Percentiles rank a stretch among this genome's conserved stretches.
These are phyloP conservation scores for Himalopsyche kuldschensis DNA, from an alignment of 2,888 invertebrate genomes.

Conservation along the genomic window DNA sequence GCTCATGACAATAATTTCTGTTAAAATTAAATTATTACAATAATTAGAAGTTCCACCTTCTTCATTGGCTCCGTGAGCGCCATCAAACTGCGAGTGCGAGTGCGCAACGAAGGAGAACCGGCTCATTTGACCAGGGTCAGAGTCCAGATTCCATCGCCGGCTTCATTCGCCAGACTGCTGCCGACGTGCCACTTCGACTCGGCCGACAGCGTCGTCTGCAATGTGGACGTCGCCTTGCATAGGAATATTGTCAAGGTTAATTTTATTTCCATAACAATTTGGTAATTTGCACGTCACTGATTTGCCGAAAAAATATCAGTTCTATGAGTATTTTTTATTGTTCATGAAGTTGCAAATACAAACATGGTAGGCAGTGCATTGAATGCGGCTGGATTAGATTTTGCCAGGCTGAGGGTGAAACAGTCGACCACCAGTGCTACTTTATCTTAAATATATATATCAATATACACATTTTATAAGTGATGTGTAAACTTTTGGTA, in stretches of 20 bases:
- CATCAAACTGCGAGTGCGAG: conserved; percentile 43
- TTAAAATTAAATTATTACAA: background rate
- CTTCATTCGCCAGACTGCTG: conserved; percentile 36
- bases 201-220: conserved; percentile 42
- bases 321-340: background rate
- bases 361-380: too few relatives aligned
- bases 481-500: too few relatives aligned
- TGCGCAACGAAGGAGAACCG: conserved; percentile 40
- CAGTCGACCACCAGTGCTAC: too few relatives aligned
- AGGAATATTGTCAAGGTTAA: conserved; percentile 30
- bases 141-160: conserved; percentile 35
- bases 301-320: too few relatives aligned
- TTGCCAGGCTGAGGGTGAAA: too few relatives aligned
- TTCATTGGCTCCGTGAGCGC: conserved; percentile 46
- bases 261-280: too few relatives aligned
- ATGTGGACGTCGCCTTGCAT: conserved; percentile 45
- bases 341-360: too few relatives aligned
- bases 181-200: conserved; percentile 35
- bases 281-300: too few relatives aligned
- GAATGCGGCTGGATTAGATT: too few relatives aligned
- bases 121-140: conserved; percentile 40
- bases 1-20: too few relatives aligned
- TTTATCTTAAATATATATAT: too few relatives aligned
- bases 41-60: conserved; percentile 40
- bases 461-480: too few relatives aligned